Evolutionary conservation across 92 coral and sea anemone genomes (phyloP), one percentile per base, ranked within the genome.

Genomic region (Epizoanthus ramosus): DNA sequence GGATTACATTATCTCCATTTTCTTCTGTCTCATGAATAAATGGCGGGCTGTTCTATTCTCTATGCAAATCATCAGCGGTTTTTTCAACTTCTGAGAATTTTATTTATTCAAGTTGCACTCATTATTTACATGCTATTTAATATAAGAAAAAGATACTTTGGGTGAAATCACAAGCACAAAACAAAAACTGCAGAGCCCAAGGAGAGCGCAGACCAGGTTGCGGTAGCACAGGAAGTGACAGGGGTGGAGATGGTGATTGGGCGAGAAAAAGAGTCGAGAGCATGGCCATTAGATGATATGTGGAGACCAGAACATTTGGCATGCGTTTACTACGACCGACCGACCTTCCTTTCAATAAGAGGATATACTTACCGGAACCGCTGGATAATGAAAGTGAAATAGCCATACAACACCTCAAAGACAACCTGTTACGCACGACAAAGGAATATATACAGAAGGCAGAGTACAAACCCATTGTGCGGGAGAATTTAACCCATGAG

Each of bases 391-490:
- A 31, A 5, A 57, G 72, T 17, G 69, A 31, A 5, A 57, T 60
- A 43, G 63, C 21, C 41, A 43, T 86, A 28, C 89, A 86, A 72
- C 89, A 86, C 16, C 81, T 86, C 18, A 86, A 80, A 61, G 14
- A 63, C 18, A 72, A 63, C 14, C 45, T 86, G 52, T 41, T 57
- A 37, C 28, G 68, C 3, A 19, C 68, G 0, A 68, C 73, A 0
- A 10, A 68, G 1, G 75, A 56, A 16, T 85, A 67, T 35, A 57
- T 61, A 10, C 60, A 45, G 24, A 60, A 53, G 18, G 31, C 28
- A 71, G 71, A 37, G 24, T 68, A 71, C 39, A 71, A 9, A 53
- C 31, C 67, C 24, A 19, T 65, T 17, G 60, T 54, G 52, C 28
- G 23, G 39, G 28, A 58, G 10, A 83, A 83, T 45, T 58, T 71